Evolutionary conservation across 2,797 vertebrate species (phyloP), one percentile per base, ranked within the genome.

Genomic region (Semotilus atromaculatus): DNA sequence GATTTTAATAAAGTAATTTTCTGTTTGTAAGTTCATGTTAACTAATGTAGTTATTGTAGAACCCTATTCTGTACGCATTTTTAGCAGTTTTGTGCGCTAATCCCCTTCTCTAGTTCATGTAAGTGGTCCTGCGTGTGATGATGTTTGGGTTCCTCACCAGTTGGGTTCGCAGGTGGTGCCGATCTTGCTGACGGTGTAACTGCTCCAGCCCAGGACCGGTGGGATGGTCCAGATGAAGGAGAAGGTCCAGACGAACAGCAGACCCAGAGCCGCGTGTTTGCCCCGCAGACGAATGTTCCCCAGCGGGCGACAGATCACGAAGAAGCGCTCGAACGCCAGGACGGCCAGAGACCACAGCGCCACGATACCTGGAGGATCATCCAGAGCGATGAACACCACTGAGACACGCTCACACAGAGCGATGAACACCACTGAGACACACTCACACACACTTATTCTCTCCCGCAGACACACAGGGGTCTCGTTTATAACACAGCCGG

Each of bases 101-200:
- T 55, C 53, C 53, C 21, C 53, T n/a, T 26, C 58, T 0, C 58
- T 13, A 9, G 53, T 4, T 55, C 7, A 10, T 21, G 23, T 5
- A 36, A 40, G 16, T 1, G 9, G 7, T 8, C 66, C 40, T 7
- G 7, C 23, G 19, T 34, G 18, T 34, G 45, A 53, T 53, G 1
- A 21, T 11, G 43, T 48, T 66, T 14, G 26, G 13, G 4, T 16
- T 18, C 62, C 96, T 97, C 93, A 98, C 97, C 97, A 98, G 93
- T 97, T 97, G 0, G 96, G 97, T 90, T 98, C 97, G 89, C 97
- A 98, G 26, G 97, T 98, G 76, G 97, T 98, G 82, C 97, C 97
- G 43, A 98, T 98, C 93, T 95, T 97, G 93, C 97, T 98, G 82
- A 96, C 91, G 0, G 96, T 97, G 90, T 98, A 98, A 91, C 96